Percentiles rank a stretch among this genome's conserved stretches.
Conservation (phyloP, 2,113 vertebrate species). For the Struthidea cinerea region DNA sequence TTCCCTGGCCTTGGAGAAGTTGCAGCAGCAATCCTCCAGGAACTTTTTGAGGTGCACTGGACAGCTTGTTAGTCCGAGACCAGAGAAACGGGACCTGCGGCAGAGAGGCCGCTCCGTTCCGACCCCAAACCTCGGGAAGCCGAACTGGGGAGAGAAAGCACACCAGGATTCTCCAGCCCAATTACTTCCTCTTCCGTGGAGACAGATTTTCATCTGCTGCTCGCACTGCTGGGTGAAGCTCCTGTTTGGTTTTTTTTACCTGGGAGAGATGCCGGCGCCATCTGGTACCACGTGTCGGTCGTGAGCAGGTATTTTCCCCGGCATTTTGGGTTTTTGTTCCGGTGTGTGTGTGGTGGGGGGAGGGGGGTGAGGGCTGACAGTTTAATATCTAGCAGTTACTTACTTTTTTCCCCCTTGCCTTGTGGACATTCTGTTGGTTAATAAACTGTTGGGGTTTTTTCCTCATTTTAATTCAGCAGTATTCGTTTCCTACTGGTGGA, state of each 20-base stretch:
- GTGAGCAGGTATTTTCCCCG: neutral
- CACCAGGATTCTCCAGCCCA: neutral
- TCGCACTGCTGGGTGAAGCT: neutral
- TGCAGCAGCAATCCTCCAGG: neutral
- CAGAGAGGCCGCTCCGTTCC: rapidly evolving
- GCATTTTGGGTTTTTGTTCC: neutral
- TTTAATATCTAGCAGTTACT: neutral
- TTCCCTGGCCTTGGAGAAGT: neutral
- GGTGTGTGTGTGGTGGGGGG: rapidly evolving
- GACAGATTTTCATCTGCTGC: neutral
- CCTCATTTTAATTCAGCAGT: neutral
- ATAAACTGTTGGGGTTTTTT: neutral
- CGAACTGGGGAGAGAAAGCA: neutral
- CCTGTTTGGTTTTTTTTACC: neutral
- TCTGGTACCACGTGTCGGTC: rapidly evolving
- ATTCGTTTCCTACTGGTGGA: neutral
- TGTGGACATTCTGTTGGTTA: neutral
- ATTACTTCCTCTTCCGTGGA: neutral
- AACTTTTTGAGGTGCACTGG: neutral
- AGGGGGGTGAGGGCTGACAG: neutral
- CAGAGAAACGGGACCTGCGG: rapidly evolving
- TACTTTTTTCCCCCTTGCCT: neutral
- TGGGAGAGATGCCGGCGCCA: neutral
- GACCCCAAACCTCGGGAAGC: too few species aligned
- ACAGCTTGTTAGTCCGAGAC: rapidly evolving